These are phyloP conservation scores for Phymorhynchus buccinoides DNA, from an alignment of 1,140 invertebrate genomes.

Conservation along the genomic window DNA sequence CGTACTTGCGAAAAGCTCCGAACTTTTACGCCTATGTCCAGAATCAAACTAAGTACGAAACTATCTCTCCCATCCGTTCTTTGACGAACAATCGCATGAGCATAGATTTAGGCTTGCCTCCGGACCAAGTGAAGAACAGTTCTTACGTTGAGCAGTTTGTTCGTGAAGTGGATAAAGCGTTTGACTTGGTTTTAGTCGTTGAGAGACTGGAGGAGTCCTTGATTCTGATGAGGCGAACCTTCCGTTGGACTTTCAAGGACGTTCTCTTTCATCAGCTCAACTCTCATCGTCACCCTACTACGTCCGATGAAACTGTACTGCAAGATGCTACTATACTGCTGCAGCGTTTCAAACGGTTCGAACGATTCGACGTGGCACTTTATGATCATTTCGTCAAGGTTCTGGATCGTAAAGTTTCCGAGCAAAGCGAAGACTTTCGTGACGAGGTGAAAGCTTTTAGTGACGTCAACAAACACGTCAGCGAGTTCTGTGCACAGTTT, in stretches of 20 bases:
- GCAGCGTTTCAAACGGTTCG: constrained; percentile 28
- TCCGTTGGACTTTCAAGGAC: constrained; percentile 74
- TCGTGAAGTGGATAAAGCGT: constrained; percentile 64
- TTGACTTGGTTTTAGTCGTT: constrained; percentile 75
- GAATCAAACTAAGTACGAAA: constrained; percentile 39
- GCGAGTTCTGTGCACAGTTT: too few relatives aligned
- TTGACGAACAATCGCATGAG: constrained; percentile 41
- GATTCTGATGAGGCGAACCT: constrained; percentile 71
- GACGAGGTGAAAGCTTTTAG: constrained; percentile 37
- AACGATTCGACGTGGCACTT: constrained; percentile 39
- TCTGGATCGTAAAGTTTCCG: constrained; percentile 30
- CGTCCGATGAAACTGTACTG: not conserved
- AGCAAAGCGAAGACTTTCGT: constrained; percentile 23
- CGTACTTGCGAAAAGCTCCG: constrained; percentile 49
- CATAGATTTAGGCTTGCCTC: constrained; percentile 36
- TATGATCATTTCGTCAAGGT: constrained; percentile 42
- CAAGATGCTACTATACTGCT: not conserved
- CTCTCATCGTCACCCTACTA: too few relatives aligned
- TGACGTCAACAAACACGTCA: not conserved
- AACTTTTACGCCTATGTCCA: constrained; percentile 44
- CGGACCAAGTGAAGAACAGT: not conserved
- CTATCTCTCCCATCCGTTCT: not conserved
- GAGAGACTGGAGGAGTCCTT: constrained; percentile 76
- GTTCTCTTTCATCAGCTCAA: constrained; percentile 60
- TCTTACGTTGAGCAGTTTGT: constrained; percentile 19